Evolutionary conservation across 2,888 invertebrate genomes (phyloP).

Genomic region (Drosophila affinis): DNA sequence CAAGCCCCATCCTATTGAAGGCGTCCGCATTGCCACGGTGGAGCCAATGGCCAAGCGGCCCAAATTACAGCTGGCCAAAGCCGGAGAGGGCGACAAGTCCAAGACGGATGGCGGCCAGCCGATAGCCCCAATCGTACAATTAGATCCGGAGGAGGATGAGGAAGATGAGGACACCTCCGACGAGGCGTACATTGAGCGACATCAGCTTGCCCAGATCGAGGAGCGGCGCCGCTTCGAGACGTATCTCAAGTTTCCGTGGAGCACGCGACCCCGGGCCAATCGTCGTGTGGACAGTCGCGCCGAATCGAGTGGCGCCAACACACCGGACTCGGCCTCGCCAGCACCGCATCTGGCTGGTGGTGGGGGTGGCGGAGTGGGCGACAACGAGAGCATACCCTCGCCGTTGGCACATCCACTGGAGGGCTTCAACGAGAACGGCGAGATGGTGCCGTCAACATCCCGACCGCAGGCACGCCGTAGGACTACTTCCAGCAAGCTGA

Average conservation of each 20-base stretch:
- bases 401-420: conserved; percentile 81
- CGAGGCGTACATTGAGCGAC: conserved; percentile 88
- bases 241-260: conserved; percentile 83
- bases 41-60: conserved; percentile 57
- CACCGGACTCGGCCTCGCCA: conserved; percentile 89
- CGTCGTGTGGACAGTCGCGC: conserved; percentile 88
- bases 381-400: conserved; percentile 83
- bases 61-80: conserved; percentile 44
- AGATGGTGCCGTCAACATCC: conserved; percentile 31
- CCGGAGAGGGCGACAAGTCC: conserved; percentile 1
- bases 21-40: neutral
- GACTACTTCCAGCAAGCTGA: conserved; percentile 81
- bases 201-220: conserved; percentile 87
- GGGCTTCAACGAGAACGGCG: conserved; percentile 55
- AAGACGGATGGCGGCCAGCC: conserved; percentile 13
- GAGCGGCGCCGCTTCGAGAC: conserved; percentile 89
- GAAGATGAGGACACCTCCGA: conserved; percentile 92
- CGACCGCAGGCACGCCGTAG: conserved; percentile 81
- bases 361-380: conserved; percentile 65
- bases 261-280: conserved; percentile 85
- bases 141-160: conserved; percentile 21
- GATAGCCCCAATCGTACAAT: neutral
- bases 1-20: conserved; percentile 5
- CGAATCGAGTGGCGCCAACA: conserved; percentile 89
- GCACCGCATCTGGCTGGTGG: conserved; percentile 81